Base-by-base conservation (phyloP, 64 coral and sea anemone species). In the Orbicella faveolata region DNA sequence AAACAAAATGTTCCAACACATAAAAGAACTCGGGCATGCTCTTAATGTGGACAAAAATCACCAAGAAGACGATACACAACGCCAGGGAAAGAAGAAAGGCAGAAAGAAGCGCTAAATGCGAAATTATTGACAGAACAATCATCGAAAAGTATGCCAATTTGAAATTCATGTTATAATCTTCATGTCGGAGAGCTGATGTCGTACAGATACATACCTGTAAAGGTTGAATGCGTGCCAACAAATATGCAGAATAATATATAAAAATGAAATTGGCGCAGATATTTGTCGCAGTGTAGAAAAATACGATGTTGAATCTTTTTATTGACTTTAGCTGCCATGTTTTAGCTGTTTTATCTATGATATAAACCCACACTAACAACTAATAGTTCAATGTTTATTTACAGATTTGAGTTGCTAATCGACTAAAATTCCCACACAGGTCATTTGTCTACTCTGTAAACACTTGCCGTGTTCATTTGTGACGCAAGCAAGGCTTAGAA, bases 1-100 rank as follows among this genome's bases (percentile, higher is more conserved):
- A 73, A 99, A 99, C 67, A 95, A 96, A 86, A 85, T 99, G 55
- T 99, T 99, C 70, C 91, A 99, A 44, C 97, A 99, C 63, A 95
- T 99, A 23, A 99, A 99, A 70, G 92, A 93, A 23, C 73, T 74
- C 30, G 97, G 94, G 61, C 97, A 99, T 90, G 94, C 94, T 52
- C 76, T 96, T 6, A 93, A 69, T 52, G 18, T 90, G 5, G 90
- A 98, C 19, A 78, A 61, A 30, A 77, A 25, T 2, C 52, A 65
- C 7, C 61, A 90, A 5, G 10, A 30, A 39, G 90, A 73, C n/a
- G 37, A 82, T 17, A 44, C 57, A 6, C 65, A 89, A 52, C 59
- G 61, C 26, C 86, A n/a, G 62, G 59, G 33, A 6, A 94, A 92
- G 36, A 95, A 95, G 34, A 93, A 96, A 65, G 88, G 91, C 61